phyloP scores from a whole-genome alignment of 2,888 invertebrate species.

The Megastigmus dorsalis region DNA sequence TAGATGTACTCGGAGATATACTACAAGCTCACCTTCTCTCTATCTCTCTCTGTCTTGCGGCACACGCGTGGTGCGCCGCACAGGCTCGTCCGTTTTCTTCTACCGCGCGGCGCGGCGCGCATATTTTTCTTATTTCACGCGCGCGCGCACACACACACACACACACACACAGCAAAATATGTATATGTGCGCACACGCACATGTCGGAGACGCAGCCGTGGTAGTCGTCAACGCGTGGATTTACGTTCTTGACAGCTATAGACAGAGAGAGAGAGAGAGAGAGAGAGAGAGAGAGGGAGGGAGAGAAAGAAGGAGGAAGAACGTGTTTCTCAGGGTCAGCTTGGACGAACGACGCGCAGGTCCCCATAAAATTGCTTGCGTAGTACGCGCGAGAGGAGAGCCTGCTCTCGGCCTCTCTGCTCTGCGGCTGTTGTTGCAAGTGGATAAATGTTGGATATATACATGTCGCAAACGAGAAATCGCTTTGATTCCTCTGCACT shows the following conservation, averaged over 20 bases:
- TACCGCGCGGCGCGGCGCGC: not conserved
- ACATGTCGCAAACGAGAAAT: constrained; percentile 22
- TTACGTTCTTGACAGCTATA: constrained; percentile 62
- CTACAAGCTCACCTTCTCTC: not conserved
- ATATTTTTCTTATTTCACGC: constrained; percentile 44
- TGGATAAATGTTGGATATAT: constrained; percentile 14
- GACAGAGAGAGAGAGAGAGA: constrained; percentile 55
- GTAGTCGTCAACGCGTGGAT: constrained; percentile 61
- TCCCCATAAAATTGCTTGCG: constrained; percentile 58
- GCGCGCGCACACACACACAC: not conserved
- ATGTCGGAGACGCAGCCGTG: constrained; percentile 34
- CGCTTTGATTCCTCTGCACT: not conserved
- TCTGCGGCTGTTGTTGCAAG: constrained; percentile 38
- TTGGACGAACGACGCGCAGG: constrained; percentile 56
- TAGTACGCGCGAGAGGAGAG: constrained; percentile 54
- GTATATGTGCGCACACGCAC: not conserved
- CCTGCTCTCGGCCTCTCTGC: no score
- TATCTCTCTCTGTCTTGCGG: constrained; percentile 11
- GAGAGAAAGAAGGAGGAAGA: constrained; percentile 56
- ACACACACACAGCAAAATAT: no score
- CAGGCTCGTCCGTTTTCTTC: constrained; percentile 14
- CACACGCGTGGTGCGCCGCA: not conserved
- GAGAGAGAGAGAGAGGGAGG: constrained; percentile 30
- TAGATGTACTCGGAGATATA: not conserved
- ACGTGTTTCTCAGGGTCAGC: constrained; percentile 61